Evolutionary conservation across 2,888 invertebrate genomes (phyloP), one percentile per base, ranked within the genome.

Genomic region (Hymenopus coronatus): DNA sequence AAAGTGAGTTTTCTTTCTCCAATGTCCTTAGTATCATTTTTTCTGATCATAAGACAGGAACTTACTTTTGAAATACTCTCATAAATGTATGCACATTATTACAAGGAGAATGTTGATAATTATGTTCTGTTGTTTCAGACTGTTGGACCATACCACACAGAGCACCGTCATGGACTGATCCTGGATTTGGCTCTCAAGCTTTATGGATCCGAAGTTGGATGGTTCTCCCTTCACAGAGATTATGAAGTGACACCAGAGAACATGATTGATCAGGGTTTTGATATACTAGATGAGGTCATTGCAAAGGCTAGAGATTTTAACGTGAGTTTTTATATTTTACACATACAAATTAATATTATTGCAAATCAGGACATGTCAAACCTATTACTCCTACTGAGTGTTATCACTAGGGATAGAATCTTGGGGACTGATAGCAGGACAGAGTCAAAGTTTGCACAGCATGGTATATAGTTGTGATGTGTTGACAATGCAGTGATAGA

Each of bases 151-250:
- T 33, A 82, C 82, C 82, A 87, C 15, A 12, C 87, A 27, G 87
- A 87, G 12, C 87, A 81, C 27, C 82, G 82, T 40, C 25, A 54
- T 28, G 87, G 83, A 15, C 30, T 87, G 25, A 40, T 84, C 91
- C 91, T 97, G 27, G 98, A 97, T 92, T 90, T 98, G 2, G 97
- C 97, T 90, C 91, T 98, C 14, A 97, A 98, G 92, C 93, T 98
- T 27, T 97, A 98, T 92, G 98, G 98, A 20, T 96, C 97, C 9
- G 98, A 98, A 92, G 93, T 98, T 28, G 93, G 96, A 0, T 97
- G 97, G 94, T 92, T 97, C 0, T 83, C 28, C n/a, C 28, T 54
- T 12, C 87, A 87, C n/a, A 84, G 83, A 25, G 96, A 96, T 88
- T 92, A 93, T 88, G 94, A 96, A 28, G 96, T 96, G 89, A 95